Evolutionary conservation across 1,140 invertebrate species (phyloP).

Genomic region (Notospermus geniculatus): DNA sequence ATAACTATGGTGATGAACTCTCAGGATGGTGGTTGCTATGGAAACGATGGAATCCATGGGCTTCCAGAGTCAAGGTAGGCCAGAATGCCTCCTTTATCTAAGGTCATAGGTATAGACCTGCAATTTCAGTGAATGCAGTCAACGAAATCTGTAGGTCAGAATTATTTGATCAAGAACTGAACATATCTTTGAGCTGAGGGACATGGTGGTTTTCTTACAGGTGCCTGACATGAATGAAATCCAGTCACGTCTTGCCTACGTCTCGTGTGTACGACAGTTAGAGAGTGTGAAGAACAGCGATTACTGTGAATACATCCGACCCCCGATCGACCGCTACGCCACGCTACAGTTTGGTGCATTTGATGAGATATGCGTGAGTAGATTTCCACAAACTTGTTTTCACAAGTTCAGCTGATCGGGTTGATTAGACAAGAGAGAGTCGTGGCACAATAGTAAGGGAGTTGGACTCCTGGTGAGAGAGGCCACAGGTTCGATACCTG

Average conservation of each 20-base stretch:
- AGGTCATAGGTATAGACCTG: neutral
- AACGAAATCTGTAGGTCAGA: neutral
- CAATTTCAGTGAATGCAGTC: neutral
- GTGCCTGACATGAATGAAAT: conserved; percentile 96
- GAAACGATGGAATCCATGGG: conserved; percentile 94
- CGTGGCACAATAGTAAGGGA: too few relatives aligned
- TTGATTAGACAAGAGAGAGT: too few relatives aligned
- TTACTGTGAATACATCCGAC: conserved; percentile 97
- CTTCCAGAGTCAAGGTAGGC: conserved; percentile 59
- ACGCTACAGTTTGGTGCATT: conserved; percentile 97
- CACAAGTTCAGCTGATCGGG: too few relatives aligned
- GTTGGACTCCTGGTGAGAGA: too few relatives aligned
- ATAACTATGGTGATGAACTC: conserved; percentile 95
- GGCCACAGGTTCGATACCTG: too few relatives aligned
- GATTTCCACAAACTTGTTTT: neutral
- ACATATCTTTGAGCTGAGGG: neutral
- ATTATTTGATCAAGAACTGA: conserved; percentile 9
- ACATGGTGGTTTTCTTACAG: conserved; percentile 56
- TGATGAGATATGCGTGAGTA: conserved; percentile 77
- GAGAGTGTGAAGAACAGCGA: conserved; percentile 96
- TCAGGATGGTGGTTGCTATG: conserved; percentile 98
- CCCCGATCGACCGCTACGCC: conserved; percentile 95
- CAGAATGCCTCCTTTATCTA: neutral
- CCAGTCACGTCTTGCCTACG: conserved; percentile 94
- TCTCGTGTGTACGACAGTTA: conserved; percentile 94